Percentiles rank a stretch among this genome's conserved stretches.
These are phyloP conservation scores for Rhyacophila brunnea DNA, from an alignment of 1,140 invertebrate genomes.

Conservation along the genomic window DNA sequence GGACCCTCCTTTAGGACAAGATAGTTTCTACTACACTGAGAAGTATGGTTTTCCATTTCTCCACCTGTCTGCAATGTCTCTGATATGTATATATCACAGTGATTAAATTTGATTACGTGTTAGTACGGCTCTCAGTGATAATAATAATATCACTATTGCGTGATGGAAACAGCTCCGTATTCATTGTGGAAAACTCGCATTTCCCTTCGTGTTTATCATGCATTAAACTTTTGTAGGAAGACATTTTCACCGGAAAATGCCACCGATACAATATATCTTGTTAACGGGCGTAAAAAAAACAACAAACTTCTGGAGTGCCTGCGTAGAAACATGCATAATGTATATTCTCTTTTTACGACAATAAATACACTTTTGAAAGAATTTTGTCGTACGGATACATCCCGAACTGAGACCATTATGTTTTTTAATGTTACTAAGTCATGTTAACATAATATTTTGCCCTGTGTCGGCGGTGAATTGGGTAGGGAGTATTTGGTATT, in stretches of 20 bases:
- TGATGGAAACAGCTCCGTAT: conserved; percentile 26
- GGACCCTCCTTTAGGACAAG: too few relatives aligned
- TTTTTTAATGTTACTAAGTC: too few relatives aligned
- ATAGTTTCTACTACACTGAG: too few relatives aligned
- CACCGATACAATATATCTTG: conserved; percentile 24
- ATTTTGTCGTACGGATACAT: neutral
- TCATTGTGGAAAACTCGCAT: conserved; percentile 26
- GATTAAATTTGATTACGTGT: too few relatives aligned
- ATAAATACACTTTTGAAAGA: neutral
- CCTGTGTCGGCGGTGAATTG: too few relatives aligned
- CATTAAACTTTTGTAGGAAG: conserved; percentile 24
- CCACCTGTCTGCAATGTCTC: too few relatives aligned
- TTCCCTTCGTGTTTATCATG: conserved; percentile 32
- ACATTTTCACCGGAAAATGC: conserved; percentile 33
- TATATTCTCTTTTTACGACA: neutral
- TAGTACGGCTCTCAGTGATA: too few relatives aligned
- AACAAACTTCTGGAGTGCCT: conserved; percentile 1
- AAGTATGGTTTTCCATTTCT: too few relatives aligned
- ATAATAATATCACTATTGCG: conserved; percentile 1
- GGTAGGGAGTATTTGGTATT: too few relatives aligned
- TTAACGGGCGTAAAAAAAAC: conserved; percentile 21
- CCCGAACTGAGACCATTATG: too few relatives aligned
- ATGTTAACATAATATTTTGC: too few relatives aligned
- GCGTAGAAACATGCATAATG: neutral
- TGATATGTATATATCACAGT: too few relatives aligned